A percentile compares a stretch with the other conserved stretches of the same genome.
Evolutionary conservation across 2,113 vertebrate genomes (phyloP).

Genomic region (Acrocephalus kingi): DNA sequence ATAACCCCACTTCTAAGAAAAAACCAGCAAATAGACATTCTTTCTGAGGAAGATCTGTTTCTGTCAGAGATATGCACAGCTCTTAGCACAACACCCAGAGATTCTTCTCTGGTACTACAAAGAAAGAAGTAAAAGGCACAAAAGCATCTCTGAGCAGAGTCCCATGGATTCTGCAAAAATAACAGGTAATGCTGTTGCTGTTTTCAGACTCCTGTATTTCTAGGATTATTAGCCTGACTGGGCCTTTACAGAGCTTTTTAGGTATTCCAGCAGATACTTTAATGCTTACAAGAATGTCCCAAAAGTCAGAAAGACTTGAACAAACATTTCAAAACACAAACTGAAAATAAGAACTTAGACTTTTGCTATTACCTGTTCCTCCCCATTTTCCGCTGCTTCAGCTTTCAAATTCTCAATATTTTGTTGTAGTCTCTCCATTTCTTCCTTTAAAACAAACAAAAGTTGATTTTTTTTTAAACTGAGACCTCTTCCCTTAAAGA

Average conservation of each 20-base stretch:
- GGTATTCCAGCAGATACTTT: background rate
- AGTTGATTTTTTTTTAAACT: background rate
- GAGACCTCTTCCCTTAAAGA: background rate
- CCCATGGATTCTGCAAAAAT: background rate
- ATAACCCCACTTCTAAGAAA: background rate
- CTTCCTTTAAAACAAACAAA: conserved; percentile 80
- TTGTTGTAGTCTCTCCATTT: conserved; percentile 91
- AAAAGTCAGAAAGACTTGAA: background rate
- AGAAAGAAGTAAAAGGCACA: background rate
- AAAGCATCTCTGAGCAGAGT: background rate
- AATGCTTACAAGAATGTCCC: background rate
- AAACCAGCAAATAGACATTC: background rate
- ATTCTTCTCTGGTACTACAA: background rate
- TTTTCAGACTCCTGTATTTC: background rate
- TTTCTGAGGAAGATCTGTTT: background rate
- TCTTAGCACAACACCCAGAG: background rate
- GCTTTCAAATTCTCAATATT: conserved; percentile 85
- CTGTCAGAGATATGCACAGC: background rate
- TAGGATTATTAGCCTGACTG: background rate
- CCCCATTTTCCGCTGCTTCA: conserved; percentile 73
- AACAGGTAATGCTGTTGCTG: background rate
- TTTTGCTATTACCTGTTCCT: conserved; percentile 81
- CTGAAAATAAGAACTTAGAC: background rate
- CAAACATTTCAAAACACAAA: background rate
- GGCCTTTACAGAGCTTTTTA: background rate